These are phyloP conservation scores for Hydractinia symbiolongicarpus DNA, from an alignment of 30 jellyfish, hydroid and myxozoan genomes.

Conservation along the genomic window DNA sequence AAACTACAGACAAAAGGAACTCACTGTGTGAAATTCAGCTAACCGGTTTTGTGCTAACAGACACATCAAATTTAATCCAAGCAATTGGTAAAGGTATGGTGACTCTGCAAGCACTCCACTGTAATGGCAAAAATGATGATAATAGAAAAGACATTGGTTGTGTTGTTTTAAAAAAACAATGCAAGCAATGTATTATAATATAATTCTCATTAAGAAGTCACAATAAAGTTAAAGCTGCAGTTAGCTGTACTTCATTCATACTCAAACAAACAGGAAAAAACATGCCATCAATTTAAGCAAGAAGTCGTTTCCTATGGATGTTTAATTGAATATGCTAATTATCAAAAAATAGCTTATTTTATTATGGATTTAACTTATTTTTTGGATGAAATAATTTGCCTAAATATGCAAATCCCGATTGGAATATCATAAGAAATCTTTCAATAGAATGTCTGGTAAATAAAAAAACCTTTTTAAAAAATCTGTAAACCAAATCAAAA, in stretches of 20 bases:
- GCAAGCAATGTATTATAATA: background rate
- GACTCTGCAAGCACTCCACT: conserved; percentile 92
- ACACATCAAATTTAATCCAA: conserved; percentile 91
- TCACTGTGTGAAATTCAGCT: conserved; percentile 98
- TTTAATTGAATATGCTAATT: too few species aligned
- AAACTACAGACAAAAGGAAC: background rate
- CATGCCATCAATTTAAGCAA: too few species aligned
- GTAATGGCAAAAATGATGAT: conserved; percentile 2
- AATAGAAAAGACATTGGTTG: background rate
- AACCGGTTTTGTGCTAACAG: conserved; percentile 92
- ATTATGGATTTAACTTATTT: too few species aligned
- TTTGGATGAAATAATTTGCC: too few species aligned
- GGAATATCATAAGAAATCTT: too few species aligned
- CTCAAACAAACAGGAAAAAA: too few species aligned
- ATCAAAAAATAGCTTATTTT: too few species aligned
- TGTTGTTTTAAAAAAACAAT: background rate
- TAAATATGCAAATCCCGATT: too few species aligned
- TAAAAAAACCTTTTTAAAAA: too few species aligned
- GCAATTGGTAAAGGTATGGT: conserved; percentile 94
- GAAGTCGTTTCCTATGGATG: too few species aligned
- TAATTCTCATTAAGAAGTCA: background rate
- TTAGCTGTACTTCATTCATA: background rate
- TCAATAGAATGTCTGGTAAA: too few species aligned
- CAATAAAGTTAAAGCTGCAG: background rate
- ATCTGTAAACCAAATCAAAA: too few species aligned